Evolutionary conservation across 1,140 invertebrate species (phyloP).

Genomic region (Apocrypta bakeri): DNA sequence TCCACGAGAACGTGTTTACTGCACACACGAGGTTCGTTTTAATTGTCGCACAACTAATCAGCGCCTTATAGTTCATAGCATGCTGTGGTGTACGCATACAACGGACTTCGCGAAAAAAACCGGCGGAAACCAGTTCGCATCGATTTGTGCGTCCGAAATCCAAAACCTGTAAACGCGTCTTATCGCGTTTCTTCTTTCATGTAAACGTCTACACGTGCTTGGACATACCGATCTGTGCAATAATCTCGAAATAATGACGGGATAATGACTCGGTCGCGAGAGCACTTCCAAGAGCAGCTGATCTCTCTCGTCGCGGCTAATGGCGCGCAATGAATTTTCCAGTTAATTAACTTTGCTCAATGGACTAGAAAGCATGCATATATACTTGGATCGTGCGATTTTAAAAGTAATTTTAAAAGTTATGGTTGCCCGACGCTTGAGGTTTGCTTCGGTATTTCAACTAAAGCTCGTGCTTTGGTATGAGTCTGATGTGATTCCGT

Average conservation of each 20-base stretch:
- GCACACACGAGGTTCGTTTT: too few relatives aligned
- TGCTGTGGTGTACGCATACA: too few relatives aligned
- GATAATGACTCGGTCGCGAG: too few relatives aligned
- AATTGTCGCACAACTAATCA: neutral
- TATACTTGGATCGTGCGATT: neutral
- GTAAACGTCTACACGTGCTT: too few relatives aligned
- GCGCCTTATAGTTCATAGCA: constrained; percentile 14
- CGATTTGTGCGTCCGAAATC: neutral
- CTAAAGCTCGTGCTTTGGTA: too few relatives aligned
- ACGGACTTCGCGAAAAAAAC: too few relatives aligned
- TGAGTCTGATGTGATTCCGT: too few relatives aligned
- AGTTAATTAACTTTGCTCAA: neutral
- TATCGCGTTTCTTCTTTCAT: neutral
- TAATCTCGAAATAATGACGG: neutral
- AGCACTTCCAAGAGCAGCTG: too few relatives aligned
- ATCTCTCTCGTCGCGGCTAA: too few relatives aligned
- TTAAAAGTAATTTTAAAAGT: too few relatives aligned
- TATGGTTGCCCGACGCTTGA: too few relatives aligned
- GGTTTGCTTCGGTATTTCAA: too few relatives aligned
- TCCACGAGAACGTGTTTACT: neutral
- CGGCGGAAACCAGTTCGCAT: constrained; percentile 15
- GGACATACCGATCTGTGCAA: neutral
- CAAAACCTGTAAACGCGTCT: neutral
- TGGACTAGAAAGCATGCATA: neutral
- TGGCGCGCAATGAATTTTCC: neutral